Evolutionary conservation across 2,797 vertebrate species (phyloP).

Genomic region (Petrocephalus schoutedeni): DNA sequence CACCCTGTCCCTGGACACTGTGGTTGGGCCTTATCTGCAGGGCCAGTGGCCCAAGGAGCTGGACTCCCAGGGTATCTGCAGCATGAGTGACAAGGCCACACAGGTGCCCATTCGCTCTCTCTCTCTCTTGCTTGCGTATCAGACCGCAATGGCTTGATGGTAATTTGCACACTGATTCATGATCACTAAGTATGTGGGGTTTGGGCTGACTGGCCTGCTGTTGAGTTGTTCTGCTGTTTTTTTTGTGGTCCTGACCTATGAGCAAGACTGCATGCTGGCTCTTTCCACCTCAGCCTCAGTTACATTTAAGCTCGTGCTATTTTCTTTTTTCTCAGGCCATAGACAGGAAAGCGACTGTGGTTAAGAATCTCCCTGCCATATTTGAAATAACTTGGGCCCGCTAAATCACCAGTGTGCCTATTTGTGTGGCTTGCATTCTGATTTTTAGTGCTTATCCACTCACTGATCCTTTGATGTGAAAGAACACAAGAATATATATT

Average conservation of each 20-base stretch:
- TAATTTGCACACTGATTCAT: neutral
- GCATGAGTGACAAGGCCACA: slow-evolving; percentile 75
- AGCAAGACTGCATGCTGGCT: neutral
- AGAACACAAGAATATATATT: neutral
- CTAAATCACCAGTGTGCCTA: neutral
- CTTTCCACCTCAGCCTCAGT: neutral
- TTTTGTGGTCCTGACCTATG: neutral
- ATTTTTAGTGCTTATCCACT: neutral
- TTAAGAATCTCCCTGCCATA: neutral
- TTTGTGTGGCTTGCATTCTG: neutral
- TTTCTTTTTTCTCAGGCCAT: neutral
- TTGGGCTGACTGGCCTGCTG: neutral
- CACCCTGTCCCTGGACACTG: slow-evolving; percentile 75
- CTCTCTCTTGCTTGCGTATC: neutral
- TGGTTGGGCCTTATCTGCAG: slow-evolving; percentile 78
- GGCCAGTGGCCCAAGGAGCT: slow-evolving; percentile 82
- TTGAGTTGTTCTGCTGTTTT: neutral
- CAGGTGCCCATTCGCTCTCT: slow-evolving; percentile 62
- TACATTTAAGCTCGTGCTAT: neutral
- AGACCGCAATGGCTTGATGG: neutral
- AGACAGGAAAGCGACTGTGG: neutral
- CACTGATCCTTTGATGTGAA: neutral
- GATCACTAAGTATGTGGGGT: neutral
- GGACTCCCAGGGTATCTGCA: slow-evolving; percentile 52
- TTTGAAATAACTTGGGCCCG: neutral